phyloP scores from a whole-genome alignment of 2,888 invertebrate genomes.

The Diaperis boleti region DNA sequence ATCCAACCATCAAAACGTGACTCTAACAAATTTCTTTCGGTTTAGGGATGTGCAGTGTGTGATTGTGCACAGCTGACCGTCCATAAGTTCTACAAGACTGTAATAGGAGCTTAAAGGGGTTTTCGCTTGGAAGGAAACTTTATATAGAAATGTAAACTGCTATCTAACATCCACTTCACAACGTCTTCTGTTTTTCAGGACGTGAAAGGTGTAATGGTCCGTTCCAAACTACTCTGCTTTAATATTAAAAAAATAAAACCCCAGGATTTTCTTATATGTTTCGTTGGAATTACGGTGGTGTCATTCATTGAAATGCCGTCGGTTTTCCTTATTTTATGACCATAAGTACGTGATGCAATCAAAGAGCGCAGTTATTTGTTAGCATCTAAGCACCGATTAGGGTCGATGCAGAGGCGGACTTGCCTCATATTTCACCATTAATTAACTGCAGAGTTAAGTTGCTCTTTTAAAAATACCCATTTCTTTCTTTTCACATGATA shows the following conservation, averaged over 20 bases:
- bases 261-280: slow-evolving; percentile 7
- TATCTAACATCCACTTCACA: slow-evolving; percentile 16
- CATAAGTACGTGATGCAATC: slow-evolving; percentile 28
- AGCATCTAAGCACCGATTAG: slow-evolving; percentile 24
- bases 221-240: slow-evolving; percentile 7
- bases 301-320: slow-evolving; percentile 18
- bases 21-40: too few species aligned
- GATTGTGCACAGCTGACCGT: slow-evolving; percentile 37
- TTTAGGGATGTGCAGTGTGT: slow-evolving; percentile 13
- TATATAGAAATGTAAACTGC: slow-evolving; percentile 37
- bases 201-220: slow-evolving; percentile 29
- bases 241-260: slow-evolving; percentile 15
- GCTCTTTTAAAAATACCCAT: too few species aligned
- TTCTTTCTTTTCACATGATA: too few species aligned
- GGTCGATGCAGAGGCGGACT: slow-evolving; percentile 8
- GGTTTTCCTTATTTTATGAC: slow-evolving; percentile 27
- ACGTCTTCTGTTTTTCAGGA: slow-evolving; percentile 19
- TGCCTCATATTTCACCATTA: neutral
- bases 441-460: too few species aligned
- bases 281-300: slow-evolving; percentile 2
- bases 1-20: slow-evolving; percentile 29
- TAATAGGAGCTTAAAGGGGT: slow-evolving; percentile 33
- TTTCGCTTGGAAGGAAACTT: slow-evolving; percentile 29
- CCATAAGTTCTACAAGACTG: slow-evolving; percentile 24
- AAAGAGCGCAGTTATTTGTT: slow-evolving; percentile 33